Base-by-base conservation (phyloP, 2,797 vertebrate species). In the Eremophila alpestris region DNA sequence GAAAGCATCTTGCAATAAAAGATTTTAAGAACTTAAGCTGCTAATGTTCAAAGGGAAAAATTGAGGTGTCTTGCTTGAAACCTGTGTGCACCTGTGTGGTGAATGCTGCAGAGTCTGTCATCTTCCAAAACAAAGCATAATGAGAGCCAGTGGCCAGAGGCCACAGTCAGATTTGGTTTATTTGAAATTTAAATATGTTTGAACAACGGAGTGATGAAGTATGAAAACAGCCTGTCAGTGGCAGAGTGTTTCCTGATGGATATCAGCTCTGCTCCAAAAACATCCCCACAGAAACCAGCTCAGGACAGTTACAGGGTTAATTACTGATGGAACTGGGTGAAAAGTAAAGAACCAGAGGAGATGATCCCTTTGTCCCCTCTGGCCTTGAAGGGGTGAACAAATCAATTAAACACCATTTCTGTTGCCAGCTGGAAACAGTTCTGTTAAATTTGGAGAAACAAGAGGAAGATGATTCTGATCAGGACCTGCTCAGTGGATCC, bases 151-250 rank as follows among this genome's bases (percentile, higher is more conserved):
- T 80, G 56, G 76, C 83, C 73, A 36, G 56, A 79, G 95, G 75
- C 59, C 84, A 70, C 60, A 58, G 71, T 36, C 49, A 92, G 0
- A 80, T 85, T 68, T 45, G 23, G 3, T 94, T 90, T 69, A 49
- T 87, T 94, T 85, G 30, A 84, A 49, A 77, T 93, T 54, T 52
- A 91, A 94, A 92, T 94, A 16, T 8, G 38, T 80, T 89, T 83
- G 26, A 86, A 91, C 87, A 89, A 64, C 43, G 36, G 76, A 54
- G 69, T 52, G 68, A 77, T 95, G 94, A 92, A 54, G 69, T 70
- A 68, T 83, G 87, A 80, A 89, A 94, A 75, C 23, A 87, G 71
- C 16, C 60, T 74, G 75, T 55, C 51, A 54, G 79, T 77, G 64
- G 86, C 71, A 83, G 78, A 7, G 0, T 74, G 79, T 76, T 85